These are phyloP conservation scores for Apamea monoglypha DNA, from an alignment of 2,888 invertebrate species.

Conservation along the genomic window DNA sequence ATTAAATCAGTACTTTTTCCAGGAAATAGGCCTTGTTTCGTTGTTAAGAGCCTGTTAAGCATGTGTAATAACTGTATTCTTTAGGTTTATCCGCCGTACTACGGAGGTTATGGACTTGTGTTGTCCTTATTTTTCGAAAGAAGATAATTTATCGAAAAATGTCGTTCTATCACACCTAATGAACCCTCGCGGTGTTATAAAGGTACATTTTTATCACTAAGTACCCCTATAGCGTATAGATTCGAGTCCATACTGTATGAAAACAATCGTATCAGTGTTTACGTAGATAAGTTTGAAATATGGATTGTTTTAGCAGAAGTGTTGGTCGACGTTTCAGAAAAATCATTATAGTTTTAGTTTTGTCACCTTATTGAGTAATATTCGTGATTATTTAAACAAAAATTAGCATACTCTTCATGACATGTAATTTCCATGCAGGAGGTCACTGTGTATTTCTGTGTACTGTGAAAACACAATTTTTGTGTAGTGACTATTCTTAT, in stretches of 20 bases:
- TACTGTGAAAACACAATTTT: slow-evolving; percentile 1
- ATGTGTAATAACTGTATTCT: slow-evolving; percentile 79
- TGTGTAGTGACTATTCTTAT: background rate
- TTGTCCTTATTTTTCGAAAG: slow-evolving; percentile 84
- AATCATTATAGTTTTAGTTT: slow-evolving; percentile 56
- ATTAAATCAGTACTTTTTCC: slow-evolving; percentile 83
- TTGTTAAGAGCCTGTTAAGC: slow-evolving; percentile 67
- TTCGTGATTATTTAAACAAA: slow-evolving; percentile 32
- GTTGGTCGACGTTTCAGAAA: slow-evolving; percentile 64
- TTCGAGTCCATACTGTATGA: slow-evolving; percentile 74
- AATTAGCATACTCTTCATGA: slow-evolving; percentile 4
- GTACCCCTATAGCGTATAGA: slow-evolving; percentile 67
- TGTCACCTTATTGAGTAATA: slow-evolving; percentile 42
- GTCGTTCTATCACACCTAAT: slow-evolving; percentile 85
- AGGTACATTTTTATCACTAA: slow-evolving; percentile 80
- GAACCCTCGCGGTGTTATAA: slow-evolving; percentile 83
- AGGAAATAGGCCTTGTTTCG: slow-evolving; percentile 70
- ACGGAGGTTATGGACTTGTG: slow-evolving; percentile 89
- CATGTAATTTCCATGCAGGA: slow-evolving; percentile 11
- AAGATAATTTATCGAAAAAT: slow-evolving; percentile 84
- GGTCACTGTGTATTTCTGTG: background rate
- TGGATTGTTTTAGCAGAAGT: slow-evolving; percentile 69
- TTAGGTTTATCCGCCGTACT: slow-evolving; percentile 84
- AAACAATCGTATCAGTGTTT: slow-evolving; percentile 85
- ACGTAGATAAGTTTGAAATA: slow-evolving; percentile 78